Evolutionary conservation across 2,113 vertebrate species (phyloP).

Genomic region (Pseudorasbora parva): DNA sequence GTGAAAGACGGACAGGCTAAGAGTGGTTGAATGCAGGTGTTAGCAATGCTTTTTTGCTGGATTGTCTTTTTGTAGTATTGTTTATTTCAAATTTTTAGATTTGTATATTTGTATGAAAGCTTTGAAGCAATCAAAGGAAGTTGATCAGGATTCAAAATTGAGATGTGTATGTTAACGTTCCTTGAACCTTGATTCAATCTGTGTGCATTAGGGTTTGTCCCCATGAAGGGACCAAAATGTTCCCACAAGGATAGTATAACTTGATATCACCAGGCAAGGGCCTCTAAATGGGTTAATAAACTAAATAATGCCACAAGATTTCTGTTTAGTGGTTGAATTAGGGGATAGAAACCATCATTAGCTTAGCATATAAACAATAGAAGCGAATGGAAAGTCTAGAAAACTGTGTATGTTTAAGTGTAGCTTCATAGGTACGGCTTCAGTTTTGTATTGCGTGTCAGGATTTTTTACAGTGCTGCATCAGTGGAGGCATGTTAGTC

Average conservation of each 20-base stretch:
- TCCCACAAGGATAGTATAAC: neutral
- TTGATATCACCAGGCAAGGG: neutral
- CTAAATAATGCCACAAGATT: neutral
- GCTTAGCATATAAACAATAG: neutral
- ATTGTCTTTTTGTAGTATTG: neutral
- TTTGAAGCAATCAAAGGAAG: neutral
- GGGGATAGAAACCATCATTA: neutral
- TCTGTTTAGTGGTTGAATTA: neutral
- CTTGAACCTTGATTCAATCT: neutral
- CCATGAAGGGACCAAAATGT: neutral
- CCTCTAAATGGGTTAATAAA: neutral
- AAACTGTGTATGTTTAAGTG: neutral
- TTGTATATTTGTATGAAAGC: neutral
- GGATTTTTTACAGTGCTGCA: neutral
- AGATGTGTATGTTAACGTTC: neutral
- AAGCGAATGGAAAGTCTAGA: neutral
- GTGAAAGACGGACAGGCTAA: neutral
- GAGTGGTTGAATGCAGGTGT: constrained; percentile 21
- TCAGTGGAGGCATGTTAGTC: constrained; percentile 14
- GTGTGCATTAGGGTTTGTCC: neutral
- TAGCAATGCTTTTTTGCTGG: neutral
- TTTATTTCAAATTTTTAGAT: neutral
- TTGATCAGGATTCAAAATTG: neutral
- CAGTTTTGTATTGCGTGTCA: neutral
- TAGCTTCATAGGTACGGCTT: neutral